Conservation (phyloP, 2,797 vertebrate species). For the Karalla daura region DNA sequence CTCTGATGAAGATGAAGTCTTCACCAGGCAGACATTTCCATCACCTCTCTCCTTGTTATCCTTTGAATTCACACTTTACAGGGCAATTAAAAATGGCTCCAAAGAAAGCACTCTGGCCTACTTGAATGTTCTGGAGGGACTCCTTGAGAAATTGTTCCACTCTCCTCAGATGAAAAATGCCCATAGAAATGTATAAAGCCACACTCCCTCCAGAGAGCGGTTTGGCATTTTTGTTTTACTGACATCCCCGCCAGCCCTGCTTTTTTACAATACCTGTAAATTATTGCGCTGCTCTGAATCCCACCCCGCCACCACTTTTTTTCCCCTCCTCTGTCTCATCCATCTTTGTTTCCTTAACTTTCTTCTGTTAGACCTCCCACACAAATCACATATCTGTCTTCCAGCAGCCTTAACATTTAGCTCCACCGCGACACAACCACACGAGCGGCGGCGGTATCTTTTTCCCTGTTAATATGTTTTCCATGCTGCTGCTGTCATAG, state of each 20-base stretch:
- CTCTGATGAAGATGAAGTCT: neutral
- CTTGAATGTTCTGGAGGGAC: slow-evolving; percentile 67
- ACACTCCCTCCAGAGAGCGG: slow-evolving; percentile 52
- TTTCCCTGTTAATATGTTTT: slow-evolving; percentile 38
- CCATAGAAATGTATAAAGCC: slow-evolving; percentile 63
- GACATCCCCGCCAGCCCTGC: slow-evolving; percentile 66
- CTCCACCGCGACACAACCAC: slow-evolving; percentile 1
- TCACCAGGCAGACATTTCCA: slow-evolving; percentile 28
- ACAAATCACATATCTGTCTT: slow-evolving; percentile 41
- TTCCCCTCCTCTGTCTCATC: slow-evolving; percentile 28
- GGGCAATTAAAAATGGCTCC: slow-evolving; percentile 65
- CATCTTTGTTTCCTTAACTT: slow-evolving; percentile 44
- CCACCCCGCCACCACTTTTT: neutral
- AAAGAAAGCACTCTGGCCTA: slow-evolving; percentile 57
- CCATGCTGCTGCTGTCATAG: slow-evolving; percentile 24
- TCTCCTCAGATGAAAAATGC: slow-evolving; percentile 67
- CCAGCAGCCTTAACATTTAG: slow-evolving; percentile 24
- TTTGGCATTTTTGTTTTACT: slow-evolving; percentile 78
- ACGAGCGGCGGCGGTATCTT: slow-evolving; percentile 17
- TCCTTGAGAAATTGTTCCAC: slow-evolving; percentile 56
- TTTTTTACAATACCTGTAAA: slow-evolving; percentile 79
- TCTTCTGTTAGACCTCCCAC: slow-evolving; percentile 31
- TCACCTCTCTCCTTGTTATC: slow-evolving; percentile 9
- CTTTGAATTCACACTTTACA: slow-evolving; percentile 52
- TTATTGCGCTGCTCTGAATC: slow-evolving; percentile 66